Conservation (phyloP, 2,888 invertebrate species). For the Sarcophaga carnaria region DNA sequence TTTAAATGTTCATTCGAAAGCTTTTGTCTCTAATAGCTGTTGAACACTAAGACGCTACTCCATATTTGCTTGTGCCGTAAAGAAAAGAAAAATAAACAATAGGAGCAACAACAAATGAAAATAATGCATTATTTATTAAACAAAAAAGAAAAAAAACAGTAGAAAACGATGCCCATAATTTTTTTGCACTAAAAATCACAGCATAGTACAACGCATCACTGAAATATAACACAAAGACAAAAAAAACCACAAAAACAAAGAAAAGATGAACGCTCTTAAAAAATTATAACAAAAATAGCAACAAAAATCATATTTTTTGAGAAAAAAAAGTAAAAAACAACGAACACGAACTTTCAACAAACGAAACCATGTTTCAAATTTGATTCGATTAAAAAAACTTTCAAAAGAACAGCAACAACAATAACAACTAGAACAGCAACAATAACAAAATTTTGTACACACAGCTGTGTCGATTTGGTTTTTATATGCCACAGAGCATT, state of each 20-base stretch:
- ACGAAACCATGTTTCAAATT: conserved; percentile 36
- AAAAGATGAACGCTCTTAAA: background rate
- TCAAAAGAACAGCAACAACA: conserved; percentile 23
- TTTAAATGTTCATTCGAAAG: too few species aligned
- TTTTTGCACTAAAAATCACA: conserved; percentile 32
- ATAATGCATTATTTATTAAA: conserved; percentile 39
- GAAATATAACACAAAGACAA: conserved; percentile 17
- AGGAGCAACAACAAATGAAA: background rate
- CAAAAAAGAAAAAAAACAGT: background rate
- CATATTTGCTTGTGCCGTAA: too few species aligned
- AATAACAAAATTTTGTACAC: conserved; percentile 16
- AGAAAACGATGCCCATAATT: background rate
- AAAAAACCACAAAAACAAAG: conserved; percentile 17
- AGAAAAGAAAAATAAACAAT: too few species aligned
- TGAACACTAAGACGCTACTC: too few species aligned
- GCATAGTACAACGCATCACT: background rate
- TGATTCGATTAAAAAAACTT: conserved; percentile 25
- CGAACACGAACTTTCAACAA: conserved; percentile 16
- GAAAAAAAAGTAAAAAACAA: conserved; percentile 17
- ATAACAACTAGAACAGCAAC: background rate
- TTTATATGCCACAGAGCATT: background rate
- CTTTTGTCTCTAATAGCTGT: too few species aligned
- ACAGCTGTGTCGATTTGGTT: conserved; percentile 40
- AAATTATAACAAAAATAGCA: conserved; percentile 12
- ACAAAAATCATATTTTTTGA: background rate